A percentile compares a stretch with the other conserved stretches of the same genome.
These are phyloP conservation scores for Aphidius gifuensis DNA, from an alignment of 1,140 invertebrate species.

Conservation along the genomic window DNA sequence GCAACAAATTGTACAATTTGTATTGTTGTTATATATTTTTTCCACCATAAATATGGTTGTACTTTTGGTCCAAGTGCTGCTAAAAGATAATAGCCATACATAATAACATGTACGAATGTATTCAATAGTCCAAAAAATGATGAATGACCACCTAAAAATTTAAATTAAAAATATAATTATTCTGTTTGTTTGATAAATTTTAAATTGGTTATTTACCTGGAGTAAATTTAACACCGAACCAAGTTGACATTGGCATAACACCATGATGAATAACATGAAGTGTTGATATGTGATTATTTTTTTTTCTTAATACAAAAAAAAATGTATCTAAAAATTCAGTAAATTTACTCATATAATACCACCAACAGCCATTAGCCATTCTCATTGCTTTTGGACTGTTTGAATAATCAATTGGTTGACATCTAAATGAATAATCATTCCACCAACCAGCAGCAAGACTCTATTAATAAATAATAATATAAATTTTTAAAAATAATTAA, in stretches of 20 bases:
- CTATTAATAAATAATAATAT: slow-evolving; percentile 51
- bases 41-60: slow-evolving; percentile 92
- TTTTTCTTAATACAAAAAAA: slow-evolving; percentile 83
- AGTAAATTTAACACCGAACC: slow-evolving; percentile 89
- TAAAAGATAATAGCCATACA: slow-evolving; percentile 89
- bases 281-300: slow-evolving; percentile 79
- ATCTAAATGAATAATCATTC: slow-evolving; percentile 76
- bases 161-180: slow-evolving; percentile 16
- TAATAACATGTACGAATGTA: slow-evolving; percentile 85
- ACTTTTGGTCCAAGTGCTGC: slow-evolving; percentile 80
- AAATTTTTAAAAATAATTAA: slow-evolving; percentile 26
- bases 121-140: slow-evolving; percentile 83
- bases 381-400: slow-evolving; percentile 70
- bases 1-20: slow-evolving; percentile 85
- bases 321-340: slow-evolving; percentile 85
- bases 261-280: slow-evolving; percentile 92
- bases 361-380: slow-evolving; percentile 79
- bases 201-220: slow-evolving; percentile 60
- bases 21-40: slow-evolving; percentile 83
- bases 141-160: slow-evolving; percentile 66
- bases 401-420: slow-evolving; percentile 89
- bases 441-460: slow-evolving; percentile 67
- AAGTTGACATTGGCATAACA: slow-evolving; percentile 87
- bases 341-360: slow-evolving; percentile 87
- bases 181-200: too few relatives aligned